Evolutionary conservation across 2,113 vertebrate genomes (phyloP).

Genomic region (Gobius niger): DNA sequence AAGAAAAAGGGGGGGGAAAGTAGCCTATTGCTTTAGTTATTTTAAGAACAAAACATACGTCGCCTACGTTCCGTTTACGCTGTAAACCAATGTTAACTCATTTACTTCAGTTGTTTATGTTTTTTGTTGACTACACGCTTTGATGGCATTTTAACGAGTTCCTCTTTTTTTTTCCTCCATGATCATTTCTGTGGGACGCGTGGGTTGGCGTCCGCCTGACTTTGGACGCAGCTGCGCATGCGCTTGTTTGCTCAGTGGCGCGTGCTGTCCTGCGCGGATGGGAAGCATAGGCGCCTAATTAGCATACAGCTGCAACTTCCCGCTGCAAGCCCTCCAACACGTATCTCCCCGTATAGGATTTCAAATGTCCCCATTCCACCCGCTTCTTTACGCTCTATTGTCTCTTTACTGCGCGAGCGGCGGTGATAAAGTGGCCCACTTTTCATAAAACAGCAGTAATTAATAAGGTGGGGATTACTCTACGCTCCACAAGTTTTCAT

Average conservation of each 20-base stretch:
- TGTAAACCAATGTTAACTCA: no score
- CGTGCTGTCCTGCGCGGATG: conserved; percentile 77
- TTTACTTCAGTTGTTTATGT: not conserved
- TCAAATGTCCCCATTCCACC: not conserved
- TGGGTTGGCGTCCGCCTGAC: conserved; percentile 42
- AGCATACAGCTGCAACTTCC: conserved; percentile 91
- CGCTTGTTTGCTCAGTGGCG: conserved; percentile 87
- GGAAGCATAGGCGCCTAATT: conserved; percentile 81
- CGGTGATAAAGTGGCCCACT: not conserved
- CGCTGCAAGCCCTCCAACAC: conserved; percentile 54
- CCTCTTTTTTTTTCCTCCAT: conserved; percentile 68
- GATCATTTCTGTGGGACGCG: conserved; percentile 49
- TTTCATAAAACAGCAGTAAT: no score
- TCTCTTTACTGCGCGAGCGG: not conserved
- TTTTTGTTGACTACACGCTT: conserved; percentile 60
- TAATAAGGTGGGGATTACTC: no score
- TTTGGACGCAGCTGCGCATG: conserved; percentile 61
- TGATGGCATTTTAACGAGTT: conserved; percentile 79
- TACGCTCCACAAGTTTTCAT: no score
- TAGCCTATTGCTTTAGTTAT: no score
- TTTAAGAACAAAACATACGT: no score
- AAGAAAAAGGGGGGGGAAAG: no score
- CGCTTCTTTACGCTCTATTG: not conserved
- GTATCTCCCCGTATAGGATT: conserved; percentile 34
- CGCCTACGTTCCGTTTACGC: no score